A percentile compares a stretch with the other conserved stretches of the same genome.
Evolutionary conservation across 2,113 vertebrate species (phyloP).

Genomic region (Indicator maculatus): DNA sequence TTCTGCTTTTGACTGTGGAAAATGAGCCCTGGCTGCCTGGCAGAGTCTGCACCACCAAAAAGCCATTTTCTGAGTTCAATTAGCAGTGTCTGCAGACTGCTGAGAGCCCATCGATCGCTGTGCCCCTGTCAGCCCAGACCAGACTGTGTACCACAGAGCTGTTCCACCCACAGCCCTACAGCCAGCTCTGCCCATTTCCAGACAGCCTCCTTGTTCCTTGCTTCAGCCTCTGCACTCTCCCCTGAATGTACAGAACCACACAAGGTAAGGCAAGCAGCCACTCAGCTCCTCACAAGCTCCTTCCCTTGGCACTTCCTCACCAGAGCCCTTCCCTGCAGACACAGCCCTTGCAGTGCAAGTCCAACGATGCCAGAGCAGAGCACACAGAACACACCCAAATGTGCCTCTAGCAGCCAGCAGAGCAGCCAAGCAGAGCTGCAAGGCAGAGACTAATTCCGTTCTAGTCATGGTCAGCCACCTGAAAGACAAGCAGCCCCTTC

Average conservation of each 20-base stretch:
- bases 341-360: neutral
- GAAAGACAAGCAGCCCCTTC: neutral
- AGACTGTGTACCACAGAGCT: slow-evolving; percentile 15
- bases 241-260: neutral
- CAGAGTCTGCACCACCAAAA: neutral
- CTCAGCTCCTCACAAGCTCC: neutral
- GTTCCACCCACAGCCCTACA: neutral
- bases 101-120: slow-evolving; percentile 54
- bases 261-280: neutral
- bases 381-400: neutral
- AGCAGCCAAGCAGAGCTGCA: neutral
- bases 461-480: neutral
- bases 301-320: neutral
- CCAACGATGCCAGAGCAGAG: neutral
- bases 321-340: neutral
- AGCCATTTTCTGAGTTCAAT: slow-evolving; percentile 64
- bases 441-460: neutral
- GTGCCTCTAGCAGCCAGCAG: neutral
- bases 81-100: slow-evolving; percentile 72
- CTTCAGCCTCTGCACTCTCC: slow-evolving; percentile 38
- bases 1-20: neutral
- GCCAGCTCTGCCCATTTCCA: neutral
- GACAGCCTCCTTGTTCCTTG: neutral
- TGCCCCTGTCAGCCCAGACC: neutral
- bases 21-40: neutral